These are phyloP conservation scores for Phragmatobia fuliginosa DNA, from an alignment of 2,888 invertebrate species.

Conservation along the genomic window DNA sequence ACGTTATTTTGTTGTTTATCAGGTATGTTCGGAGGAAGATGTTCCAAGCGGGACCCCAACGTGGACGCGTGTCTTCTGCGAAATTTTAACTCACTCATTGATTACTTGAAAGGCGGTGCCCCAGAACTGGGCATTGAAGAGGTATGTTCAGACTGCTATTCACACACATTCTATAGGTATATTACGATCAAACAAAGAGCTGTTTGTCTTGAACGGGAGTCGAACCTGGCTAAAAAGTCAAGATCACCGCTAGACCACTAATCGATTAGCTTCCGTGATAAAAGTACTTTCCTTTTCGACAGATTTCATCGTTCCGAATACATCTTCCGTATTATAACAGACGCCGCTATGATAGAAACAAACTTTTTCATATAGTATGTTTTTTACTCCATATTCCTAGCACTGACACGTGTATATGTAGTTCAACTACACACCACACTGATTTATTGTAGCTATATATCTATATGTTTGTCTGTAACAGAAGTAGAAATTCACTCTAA, in stretches of 20 bases:
- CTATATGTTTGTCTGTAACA: background rate
- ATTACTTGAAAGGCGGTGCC: conserved; percentile 90
- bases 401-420: background rate
- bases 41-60: conserved; percentile 89
- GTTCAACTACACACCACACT: background rate
- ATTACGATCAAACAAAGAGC: too few species aligned
- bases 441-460: background rate
- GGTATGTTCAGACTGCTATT: conserved; percentile 62
- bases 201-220: background rate
- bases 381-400: background rate
- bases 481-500: too few species aligned
- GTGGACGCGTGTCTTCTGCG: conserved; percentile 91
- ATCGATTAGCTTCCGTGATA: too few species aligned
- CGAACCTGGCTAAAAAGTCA: background rate
- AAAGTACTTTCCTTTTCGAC: conserved; percentile 3
- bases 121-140: conserved; percentile 90
- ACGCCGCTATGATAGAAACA: conserved; percentile 1
- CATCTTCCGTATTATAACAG: conserved; percentile 13
- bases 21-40: conserved; percentile 92
- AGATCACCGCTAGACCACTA: background rate
- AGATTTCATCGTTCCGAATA: background rate
- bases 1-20: conserved; percentile 41
- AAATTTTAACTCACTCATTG: conserved; percentile 91
- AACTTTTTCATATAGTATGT: conserved; percentile 11
- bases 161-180: too few species aligned